A percentile compares a stretch with the other conserved stretches of the same genome.
These are phyloP conservation scores for Osedax fenrisi DNA, from an alignment of 2,888 invertebrate genomes.

Conservation along the genomic window DNA sequence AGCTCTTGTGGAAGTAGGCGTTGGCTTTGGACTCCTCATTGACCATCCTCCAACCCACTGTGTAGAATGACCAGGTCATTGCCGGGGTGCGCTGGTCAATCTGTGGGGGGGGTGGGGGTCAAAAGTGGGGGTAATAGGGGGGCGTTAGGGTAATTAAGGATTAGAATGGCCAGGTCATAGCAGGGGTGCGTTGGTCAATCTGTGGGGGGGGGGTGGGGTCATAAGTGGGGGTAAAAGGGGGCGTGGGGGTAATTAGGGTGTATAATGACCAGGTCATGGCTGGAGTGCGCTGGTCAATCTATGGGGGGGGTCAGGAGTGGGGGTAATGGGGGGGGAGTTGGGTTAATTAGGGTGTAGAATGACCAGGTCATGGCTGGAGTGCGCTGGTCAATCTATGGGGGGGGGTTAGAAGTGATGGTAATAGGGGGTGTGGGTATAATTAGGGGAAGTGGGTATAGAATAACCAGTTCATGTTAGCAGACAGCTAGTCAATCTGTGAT, in stretches of 20 bases:
- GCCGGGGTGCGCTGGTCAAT: conserved; percentile 32
- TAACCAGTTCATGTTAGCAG: conserved; percentile 36
- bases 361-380: conserved; percentile 37
- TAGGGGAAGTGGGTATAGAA: too few species aligned
- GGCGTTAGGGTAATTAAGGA: too few species aligned
- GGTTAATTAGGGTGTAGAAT: too few species aligned
- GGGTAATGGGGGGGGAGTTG: too few species aligned
- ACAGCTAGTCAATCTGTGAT: conserved; percentile 14
- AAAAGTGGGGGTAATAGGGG: background rate
- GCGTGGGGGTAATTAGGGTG: too few species aligned
- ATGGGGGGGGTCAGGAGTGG: background rate
- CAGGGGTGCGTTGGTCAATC: conserved; percentile 31
- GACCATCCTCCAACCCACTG: conserved; percentile 37
- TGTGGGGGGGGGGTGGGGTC: background rate
- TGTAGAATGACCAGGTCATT: conserved; percentile 36
- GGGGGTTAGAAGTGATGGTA: background rate
- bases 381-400: conserved; percentile 10
- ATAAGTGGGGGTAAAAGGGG: background rate
- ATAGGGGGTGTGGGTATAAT: too few species aligned
- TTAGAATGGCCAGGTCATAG: conserved; percentile 37
- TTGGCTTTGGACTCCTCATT: conserved; percentile 31
- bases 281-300: conserved; percentile 30
- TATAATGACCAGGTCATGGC: conserved; percentile 37
- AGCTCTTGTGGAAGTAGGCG: conserved; percentile 35
- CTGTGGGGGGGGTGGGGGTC: background rate